Conservation (phyloP, 2,888 invertebrate genomes). For the Metacarcinus magister region DNA sequence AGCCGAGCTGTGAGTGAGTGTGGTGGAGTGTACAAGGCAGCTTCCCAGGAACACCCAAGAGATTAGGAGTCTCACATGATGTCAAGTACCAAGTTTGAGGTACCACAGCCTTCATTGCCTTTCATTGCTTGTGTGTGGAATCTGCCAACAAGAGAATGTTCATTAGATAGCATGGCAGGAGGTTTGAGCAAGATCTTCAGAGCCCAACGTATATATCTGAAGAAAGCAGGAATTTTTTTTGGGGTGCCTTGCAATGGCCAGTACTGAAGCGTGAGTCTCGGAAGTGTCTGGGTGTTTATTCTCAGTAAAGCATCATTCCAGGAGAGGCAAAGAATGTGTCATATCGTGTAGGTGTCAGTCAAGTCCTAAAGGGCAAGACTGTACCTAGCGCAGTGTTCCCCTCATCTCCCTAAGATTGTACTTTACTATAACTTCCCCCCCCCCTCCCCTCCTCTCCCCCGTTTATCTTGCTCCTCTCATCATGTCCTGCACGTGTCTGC, state of each 20-base stretch:
- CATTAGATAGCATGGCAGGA: neutral
- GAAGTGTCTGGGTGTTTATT: neutral
- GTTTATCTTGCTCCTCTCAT: conserved; percentile 46
- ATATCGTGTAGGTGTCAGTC: neutral
- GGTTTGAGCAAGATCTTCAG: neutral
- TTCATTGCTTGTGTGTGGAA: neutral
- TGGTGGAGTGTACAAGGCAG: neutral
- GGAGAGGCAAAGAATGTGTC: conserved; percentile 18
- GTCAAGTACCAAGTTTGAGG: neutral
- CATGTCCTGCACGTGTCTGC: neutral
- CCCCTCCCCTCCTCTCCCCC: neutral
- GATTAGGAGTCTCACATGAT: neutral
- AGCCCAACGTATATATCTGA: neutral
- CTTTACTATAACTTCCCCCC: neutral
- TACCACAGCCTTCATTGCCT: neutral
- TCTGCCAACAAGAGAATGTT: neutral
- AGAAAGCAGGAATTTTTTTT: neutral
- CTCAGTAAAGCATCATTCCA: conserved; percentile 43
- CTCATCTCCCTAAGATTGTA: neutral
- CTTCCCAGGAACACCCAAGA: neutral
- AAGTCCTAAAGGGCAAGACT: neutral
- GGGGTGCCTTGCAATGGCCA: neutral
- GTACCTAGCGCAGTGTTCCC: conserved; percentile 40
- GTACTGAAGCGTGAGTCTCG: neutral
- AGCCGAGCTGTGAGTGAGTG: neutral